Evolutionary conservation across 2,888 invertebrate genomes (phyloP), one percentile per base, ranked within the genome.

Genomic region (Leucophenga montana): DNA sequence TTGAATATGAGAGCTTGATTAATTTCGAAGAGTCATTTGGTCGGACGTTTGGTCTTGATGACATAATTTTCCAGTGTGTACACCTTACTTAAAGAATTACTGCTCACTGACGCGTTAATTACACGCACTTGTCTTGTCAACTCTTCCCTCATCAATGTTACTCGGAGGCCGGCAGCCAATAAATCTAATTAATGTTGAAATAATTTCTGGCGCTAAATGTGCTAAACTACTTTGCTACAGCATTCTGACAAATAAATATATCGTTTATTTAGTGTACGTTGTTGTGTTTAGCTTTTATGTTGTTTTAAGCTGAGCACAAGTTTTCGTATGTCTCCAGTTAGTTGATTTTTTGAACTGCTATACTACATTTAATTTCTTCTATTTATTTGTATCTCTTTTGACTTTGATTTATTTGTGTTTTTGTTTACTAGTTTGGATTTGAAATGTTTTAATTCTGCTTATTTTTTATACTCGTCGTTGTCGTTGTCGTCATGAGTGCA

Each of bases 171-270:
- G 67, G 71, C 72, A 33, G 16, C 75, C 77, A 79, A 79, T 79
- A 79, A 79, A 79, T 79, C 79, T 77, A 74, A 77, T 79, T 75
- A 79, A 79, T 79, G 79, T 73, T 71, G 76, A 79, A 79, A 79
- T 79, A 78, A 79, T 79, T 79, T 74, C n/a, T 46, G 57, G 39
- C 61, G 39, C 68, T 33, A 70, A 71, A 67, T 75, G 75, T 74
- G 74, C 73, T 73, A 77, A 77, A 74, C 59, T 68, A 61, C 16
- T 64, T 66, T 50, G 31, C 22, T 46, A 65, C 46, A 66, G 13
- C 18, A 48, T 18, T 70, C 14, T 39, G 33, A 4, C 75, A 68
- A 57, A 1, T 33, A 71, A 33, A 13, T 3, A 6, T 6, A 46
- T 18, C n/a, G 46, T 62, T 46, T 62, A 14, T 62, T 14, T 16